Base-by-base conservation (phyloP, 92 coral and sea anemone species). In the Porites lobata region DNA sequence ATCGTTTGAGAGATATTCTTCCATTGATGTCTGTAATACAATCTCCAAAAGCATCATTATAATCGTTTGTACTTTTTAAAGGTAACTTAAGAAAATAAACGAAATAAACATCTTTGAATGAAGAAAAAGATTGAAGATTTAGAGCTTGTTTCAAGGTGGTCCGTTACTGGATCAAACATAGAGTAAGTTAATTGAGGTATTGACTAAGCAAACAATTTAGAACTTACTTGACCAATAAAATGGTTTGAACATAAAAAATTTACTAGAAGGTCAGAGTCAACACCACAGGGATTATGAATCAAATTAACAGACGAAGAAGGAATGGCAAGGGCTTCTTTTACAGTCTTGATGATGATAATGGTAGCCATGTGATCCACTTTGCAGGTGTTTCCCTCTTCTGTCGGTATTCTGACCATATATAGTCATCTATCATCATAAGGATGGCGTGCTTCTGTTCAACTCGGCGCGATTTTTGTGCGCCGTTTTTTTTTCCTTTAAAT, bases 31-130 rank as follows among this genome's bases (percentile, higher is more conserved):
- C 3, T 69, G 22, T 7, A 26, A 24, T 9, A 32, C 73, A 69
- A 69, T 8, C 29, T 69, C 50, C 50, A 26, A 69, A 24, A 8
- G 7, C 73, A 69, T 69, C 13, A 8, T 69, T 29, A 7, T 69
- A 69, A 69, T 69, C 24, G 2, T 9, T 8, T 15, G 13, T 69
- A 29, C 73, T 69, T 50, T 90, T 90, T 50, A 90, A 69, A 50
- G 93, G 80, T 22, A 74, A 84, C 72, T 90, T 75, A n/a, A 90
- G 68, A 90, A 90, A 90, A 86, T 90, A 90, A 62, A 80, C 58
- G 18, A 86, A 53, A 81, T 80, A 62, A 18, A 86, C 90, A 90
- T 80, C 85, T 38, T 90, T 71, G 75, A 90, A 90, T 5, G 63
- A 79, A 19, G 79, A 66, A 26, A 85, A n/a, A 53, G 78, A 54